These are phyloP conservation scores for Vulpes vulpes DNA, from an alignment of 2,113 vertebrate species.

Conservation along the genomic window DNA sequence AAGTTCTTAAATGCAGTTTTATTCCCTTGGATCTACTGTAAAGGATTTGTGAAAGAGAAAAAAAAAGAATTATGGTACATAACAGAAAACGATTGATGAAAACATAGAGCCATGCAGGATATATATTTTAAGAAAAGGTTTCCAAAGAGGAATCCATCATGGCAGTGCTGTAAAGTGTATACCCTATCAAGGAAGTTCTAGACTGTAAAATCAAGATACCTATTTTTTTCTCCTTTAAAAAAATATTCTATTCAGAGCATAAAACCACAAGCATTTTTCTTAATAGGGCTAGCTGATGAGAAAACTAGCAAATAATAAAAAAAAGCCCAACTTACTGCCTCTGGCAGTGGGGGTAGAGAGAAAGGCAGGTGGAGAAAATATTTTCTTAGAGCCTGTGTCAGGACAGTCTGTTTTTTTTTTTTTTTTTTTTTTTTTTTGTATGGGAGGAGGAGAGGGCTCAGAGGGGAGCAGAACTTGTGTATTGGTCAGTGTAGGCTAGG, in stretches of 20 bases:
- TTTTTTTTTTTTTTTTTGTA: neutral
- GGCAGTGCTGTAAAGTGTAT: neutral
- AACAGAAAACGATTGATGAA: slow-evolving; percentile 62
- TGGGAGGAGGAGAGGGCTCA: neutral
- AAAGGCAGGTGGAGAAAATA: neutral
- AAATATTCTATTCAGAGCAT: slow-evolving; percentile 62
- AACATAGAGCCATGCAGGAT: slow-evolving; percentile 27
- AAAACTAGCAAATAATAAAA: slow-evolving; percentile 53
- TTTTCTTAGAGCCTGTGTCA: neutral
- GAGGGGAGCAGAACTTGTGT: neutral
- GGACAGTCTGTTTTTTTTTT: neutral
- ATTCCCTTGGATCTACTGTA: slow-evolving; percentile 62
- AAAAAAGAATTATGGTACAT: neutral
- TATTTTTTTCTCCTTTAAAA: slow-evolving; percentile 60
- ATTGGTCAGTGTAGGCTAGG: neutral
- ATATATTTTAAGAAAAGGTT: slow-evolving; percentile 69
- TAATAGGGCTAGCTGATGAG: slow-evolving; percentile 55
- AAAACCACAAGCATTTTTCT: slow-evolving; percentile 65
- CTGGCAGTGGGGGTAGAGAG: neutral
- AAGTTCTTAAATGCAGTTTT: slow-evolving; percentile 75
- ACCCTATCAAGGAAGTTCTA: slow-evolving; percentile 56
- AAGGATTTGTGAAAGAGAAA: slow-evolving; percentile 48
- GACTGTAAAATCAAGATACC: slow-evolving; percentile 61
- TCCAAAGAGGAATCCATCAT: slow-evolving; percentile 57
- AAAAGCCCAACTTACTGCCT: neutral